phyloP scores from a whole-genome alignment of 2,113 vertebrate genomes.

The Catharus minimus region DNA sequence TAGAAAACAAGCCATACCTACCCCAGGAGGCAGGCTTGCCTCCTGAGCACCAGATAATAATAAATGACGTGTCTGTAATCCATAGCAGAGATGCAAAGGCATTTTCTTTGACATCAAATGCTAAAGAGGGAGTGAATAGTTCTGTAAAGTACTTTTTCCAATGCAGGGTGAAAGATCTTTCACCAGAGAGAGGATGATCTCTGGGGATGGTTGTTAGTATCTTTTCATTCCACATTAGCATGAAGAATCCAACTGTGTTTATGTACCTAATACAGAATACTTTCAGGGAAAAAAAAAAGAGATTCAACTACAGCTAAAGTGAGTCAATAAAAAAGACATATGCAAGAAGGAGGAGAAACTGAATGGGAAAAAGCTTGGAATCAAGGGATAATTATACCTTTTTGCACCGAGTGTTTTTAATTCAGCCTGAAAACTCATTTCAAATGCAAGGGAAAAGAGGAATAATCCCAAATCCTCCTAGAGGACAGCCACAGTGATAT shows the following conservation, averaged over 20 bases:
- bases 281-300: neutral
- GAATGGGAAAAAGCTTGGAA: neutral
- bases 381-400: neutral
- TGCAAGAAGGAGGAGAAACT: neutral
- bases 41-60: constrained; percentile 20
- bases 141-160: constrained; percentile 30
- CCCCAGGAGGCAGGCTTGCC: constrained; percentile 4
- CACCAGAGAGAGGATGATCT: neutral
- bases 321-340: neutral
- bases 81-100: constrained; percentile 26
- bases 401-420: neutral
- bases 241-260: neutral
- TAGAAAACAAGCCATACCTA: neutral
- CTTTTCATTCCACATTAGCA: neutral
- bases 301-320: neutral
- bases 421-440: neutral
- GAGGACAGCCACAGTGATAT: neutral
- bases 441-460: neutral
- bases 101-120: constrained; percentile 45
- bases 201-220: neutral
- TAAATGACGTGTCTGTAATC: constrained; percentile 53
- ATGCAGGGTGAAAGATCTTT: neutral
- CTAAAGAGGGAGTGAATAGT: neutral
- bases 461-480: neutral
- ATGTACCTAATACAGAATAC: neutral